A percentile compares a stretch with the other conserved stretches of the same genome.
Conservation (phyloP, 2,888 invertebrate species). For the Xylota sylvarum region DNA sequence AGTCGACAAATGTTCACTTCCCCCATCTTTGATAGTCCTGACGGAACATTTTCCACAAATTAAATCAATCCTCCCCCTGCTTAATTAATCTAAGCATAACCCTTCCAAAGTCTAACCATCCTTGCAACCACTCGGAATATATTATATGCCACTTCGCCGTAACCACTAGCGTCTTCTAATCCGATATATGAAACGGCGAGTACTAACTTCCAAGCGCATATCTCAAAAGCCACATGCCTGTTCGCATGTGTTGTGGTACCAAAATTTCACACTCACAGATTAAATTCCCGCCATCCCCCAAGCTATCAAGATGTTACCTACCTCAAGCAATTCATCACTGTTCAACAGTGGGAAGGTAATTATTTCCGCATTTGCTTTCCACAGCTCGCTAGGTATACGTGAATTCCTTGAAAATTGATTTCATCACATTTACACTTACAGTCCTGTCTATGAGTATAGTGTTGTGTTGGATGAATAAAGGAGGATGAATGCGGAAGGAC, state of each 20-base stretch:
- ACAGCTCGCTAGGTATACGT: background rate
- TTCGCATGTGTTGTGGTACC: slow-evolving; percentile 1
- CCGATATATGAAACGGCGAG: background rate
- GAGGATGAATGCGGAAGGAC: background rate
- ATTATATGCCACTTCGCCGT: background rate
- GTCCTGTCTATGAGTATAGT: background rate
- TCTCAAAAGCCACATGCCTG: slow-evolving; percentile 14
- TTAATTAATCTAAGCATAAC: background rate
- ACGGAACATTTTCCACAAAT: background rate
- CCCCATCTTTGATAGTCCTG: no score
- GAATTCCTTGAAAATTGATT: slow-evolving; percentile 3
- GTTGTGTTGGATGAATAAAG: background rate
- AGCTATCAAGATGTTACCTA: slow-evolving; percentile 17
- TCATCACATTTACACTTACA: background rate
- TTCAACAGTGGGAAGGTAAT: slow-evolving; percentile 14
- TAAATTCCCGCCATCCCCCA: background rate
- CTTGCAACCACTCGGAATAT: slow-evolving; percentile 2
- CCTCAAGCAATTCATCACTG: slow-evolving; percentile 13
- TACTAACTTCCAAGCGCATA: background rate
- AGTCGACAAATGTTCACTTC: no score
- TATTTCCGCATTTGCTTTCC: slow-evolving; percentile 12
- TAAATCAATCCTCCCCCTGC: background rate
- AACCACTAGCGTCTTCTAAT: background rate
- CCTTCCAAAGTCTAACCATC: background rate
- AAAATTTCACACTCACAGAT: background rate